Evolutionary conservation across 1,140 invertebrate species (phyloP), one percentile per base, ranked within the genome.

Genomic region (Magallana ariakensis): DNA sequence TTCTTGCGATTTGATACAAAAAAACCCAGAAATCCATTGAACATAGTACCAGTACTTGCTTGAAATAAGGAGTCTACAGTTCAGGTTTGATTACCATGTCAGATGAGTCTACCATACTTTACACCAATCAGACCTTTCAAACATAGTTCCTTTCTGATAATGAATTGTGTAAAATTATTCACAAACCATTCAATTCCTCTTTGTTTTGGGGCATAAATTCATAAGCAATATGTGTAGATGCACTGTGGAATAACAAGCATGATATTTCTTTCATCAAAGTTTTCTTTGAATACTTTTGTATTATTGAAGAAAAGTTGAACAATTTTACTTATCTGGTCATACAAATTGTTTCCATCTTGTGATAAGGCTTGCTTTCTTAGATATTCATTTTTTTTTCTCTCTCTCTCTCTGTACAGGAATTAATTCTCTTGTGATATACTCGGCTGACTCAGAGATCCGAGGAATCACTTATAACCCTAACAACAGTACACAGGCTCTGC

Each of bases 401-500:
- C 19, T 82, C 16, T 80, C 16, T 22, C 54, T 83, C 83, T 87
- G 15, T 87, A 86, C 87, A 93, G 94, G 93, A 60, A 92, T 96
- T 54, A 95, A 96, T 66, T 96, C 97, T 81, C 97, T 98, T 90
- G 91, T 98, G 19, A 95, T 98, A 89, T 98, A 97, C 94, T 97
- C 97, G 0, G 95, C 96, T 58, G 96, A 96, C 92, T 97, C 96
- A 95, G 97, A 97, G 91, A 96, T 98, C 26, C 96, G 96, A 89
- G 97, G 97, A 3, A 94, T 97, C 46, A 92, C 95, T 22, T 93
- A 97, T 87, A 93, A 96, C 53, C 93, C 93, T 53, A 93, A 94
- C 53, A 86, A 89, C 53, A 88, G 86, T 0, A 84, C 80, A 11
- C 92, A 95, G 89, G 96, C 97, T 1, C 94, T 98, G 56, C 96